These are phyloP conservation scores for Lepidurus couesii DNA, from an alignment of 1,140 invertebrate genomes.

Conservation along the genomic window DNA sequence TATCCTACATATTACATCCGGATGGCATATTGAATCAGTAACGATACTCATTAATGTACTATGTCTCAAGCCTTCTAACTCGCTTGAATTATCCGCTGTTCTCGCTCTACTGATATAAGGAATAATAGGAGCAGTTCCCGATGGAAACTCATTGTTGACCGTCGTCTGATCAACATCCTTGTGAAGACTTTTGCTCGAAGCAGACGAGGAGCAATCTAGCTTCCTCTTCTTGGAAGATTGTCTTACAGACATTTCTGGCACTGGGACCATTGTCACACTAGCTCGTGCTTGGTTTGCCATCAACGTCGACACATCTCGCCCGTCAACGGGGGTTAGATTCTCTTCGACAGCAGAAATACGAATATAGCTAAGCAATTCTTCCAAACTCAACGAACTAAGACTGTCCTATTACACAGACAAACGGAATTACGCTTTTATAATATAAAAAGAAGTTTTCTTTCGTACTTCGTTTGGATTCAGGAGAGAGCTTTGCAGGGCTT, in stretches of 20 bases:
- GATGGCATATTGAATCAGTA: constrained; percentile 8
- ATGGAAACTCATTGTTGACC: background rate
- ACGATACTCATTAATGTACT: background rate
- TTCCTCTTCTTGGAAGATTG: background rate
- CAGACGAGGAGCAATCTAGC: background rate
- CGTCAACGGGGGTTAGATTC: background rate
- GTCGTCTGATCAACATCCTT: background rate
- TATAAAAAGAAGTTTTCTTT: background rate
- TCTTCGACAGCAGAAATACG: background rate
- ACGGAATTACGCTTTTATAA: background rate
- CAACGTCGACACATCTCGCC: background rate
- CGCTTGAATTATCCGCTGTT: background rate
- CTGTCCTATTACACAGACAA: background rate
- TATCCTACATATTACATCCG: background rate
- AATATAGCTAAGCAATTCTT: background rate
- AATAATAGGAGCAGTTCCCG: background rate
- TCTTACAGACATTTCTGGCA: background rate
- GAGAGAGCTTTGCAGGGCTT: constrained; percentile 32
- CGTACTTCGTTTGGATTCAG: constrained; percentile 40
- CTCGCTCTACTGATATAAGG: background rate
- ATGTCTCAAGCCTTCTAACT: background rate
- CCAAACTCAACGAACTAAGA: background rate
- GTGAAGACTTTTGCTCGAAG: background rate
- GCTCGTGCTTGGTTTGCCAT: background rate
- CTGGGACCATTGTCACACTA: background rate